phyloP scores from a whole-genome alignment of 2,888 invertebrate genomes.

The Xestia ashworthii region DNA sequence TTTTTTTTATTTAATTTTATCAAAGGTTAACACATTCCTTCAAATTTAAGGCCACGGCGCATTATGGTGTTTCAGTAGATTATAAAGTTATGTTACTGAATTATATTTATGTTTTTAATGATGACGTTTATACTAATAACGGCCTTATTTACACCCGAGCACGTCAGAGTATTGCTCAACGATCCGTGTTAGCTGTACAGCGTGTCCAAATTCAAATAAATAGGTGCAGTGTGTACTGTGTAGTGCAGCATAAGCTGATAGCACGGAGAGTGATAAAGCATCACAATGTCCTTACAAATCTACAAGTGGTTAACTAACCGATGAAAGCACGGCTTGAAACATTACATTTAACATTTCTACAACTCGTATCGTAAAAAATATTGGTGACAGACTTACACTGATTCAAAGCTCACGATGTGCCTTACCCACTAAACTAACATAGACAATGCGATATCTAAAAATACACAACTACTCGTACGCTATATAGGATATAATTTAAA shows the following conservation, averaged over 20 bases:
- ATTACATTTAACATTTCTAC: constrained; percentile 76
- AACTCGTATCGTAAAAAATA: constrained; percentile 84
- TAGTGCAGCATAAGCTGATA: constrained; percentile 67
- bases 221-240: constrained; percentile 61
- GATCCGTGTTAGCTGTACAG: constrained; percentile 54
- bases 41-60: constrained; percentile 90
- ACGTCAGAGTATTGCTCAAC: constrained; percentile 44
- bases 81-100: constrained; percentile 85
- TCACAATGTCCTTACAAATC: constrained; percentile 73
- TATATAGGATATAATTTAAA: constrained; percentile 87
- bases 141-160: constrained; percentile 83
- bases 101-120: constrained; percentile 79
- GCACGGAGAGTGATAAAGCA: constrained; percentile 65
- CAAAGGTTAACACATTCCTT: constrained; percentile 88
- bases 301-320: constrained; percentile 76
- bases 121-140: constrained; percentile 77
- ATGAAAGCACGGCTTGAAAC: constrained; percentile 82
- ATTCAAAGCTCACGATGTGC: constrained; percentile 89
- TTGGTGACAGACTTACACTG: constrained; percentile 85
- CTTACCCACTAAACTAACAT: constrained; percentile 89
- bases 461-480: constrained; percentile 88
- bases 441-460: constrained; percentile 90
- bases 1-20: constrained; percentile 74
- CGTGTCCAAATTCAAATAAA: constrained; percentile 56
- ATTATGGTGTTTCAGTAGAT: constrained; percentile 90